phyloP scores from a whole-genome alignment of 1,140 invertebrate genomes.

The Drosophila auraria region DNA sequence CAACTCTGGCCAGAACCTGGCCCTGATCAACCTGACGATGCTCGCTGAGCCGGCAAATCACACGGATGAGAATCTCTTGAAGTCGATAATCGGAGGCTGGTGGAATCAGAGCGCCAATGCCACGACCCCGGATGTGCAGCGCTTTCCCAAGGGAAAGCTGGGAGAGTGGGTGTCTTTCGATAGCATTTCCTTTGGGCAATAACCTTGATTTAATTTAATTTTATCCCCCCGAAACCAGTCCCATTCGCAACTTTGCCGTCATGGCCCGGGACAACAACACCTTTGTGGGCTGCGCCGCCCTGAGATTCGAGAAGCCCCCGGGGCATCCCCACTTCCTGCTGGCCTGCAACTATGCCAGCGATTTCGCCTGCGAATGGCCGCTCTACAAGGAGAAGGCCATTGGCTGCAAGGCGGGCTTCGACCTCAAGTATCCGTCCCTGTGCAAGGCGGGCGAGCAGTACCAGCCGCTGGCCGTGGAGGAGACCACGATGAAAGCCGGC shows the following conservation, averaged over 20 bases:
- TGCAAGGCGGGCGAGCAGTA: constrained; percentile 58
- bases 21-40: constrained; percentile 23
- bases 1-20: constrained; percentile 63
- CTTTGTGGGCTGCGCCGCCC: constrained; percentile 60
- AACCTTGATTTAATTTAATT: not conserved
- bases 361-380: constrained; percentile 34
- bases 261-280: constrained; percentile 70
- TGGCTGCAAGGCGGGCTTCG: constrained; percentile 55
- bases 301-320: constrained; percentile 22
- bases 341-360: constrained; percentile 68
- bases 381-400: constrained; percentile 46
- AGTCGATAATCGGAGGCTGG: constrained; percentile 48
- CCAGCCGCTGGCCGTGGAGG: constrained; percentile 19
- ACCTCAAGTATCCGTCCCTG: constrained; percentile 38
- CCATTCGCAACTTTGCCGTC: constrained; percentile 60
- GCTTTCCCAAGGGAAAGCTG: constrained; percentile 57
- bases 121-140: constrained; percentile 23
- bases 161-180: constrained; percentile 43
- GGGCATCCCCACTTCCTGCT: constrained; percentile 44
- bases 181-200: not conserved
- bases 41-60: not conserved
- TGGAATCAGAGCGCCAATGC: constrained; percentile 54
- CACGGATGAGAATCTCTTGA: constrained; percentile 38
- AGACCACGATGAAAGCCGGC: not conserved
- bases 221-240: constrained; percentile 13